phyloP scores from a whole-genome alignment of 2,113 vertebrate genomes.

The human region GRCh38 chr1:210940501-210941000 shows the following conservation, averaged over 20 bases:
- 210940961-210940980: background rate
- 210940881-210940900: background rate
- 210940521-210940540: background rate
- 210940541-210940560: background rate
- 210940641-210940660: slow-evolving; percentile 17
- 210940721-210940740: background rate
- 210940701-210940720: background rate
- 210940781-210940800: background rate
- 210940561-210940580: slow-evolving; percentile 43
- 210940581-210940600: slow-evolving; percentile 34
- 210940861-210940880: background rate
- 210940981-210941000: background rate
- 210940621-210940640: slow-evolving; percentile 4
- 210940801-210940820: background rate
- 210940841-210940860: background rate
- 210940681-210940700: background rate
- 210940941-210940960: background rate
- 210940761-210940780: background rate
- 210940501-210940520: slow-evolving; percentile 20
- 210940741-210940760: background rate
- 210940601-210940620: slow-evolving; percentile 19
- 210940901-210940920: background rate
- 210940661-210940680: background rate
- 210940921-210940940: background rate
- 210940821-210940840: background rate